Evolutionary conservation across 2,888 invertebrate species (phyloP), one percentile per base, ranked within the genome.

Genomic region (Halocaridina rubra): DNA sequence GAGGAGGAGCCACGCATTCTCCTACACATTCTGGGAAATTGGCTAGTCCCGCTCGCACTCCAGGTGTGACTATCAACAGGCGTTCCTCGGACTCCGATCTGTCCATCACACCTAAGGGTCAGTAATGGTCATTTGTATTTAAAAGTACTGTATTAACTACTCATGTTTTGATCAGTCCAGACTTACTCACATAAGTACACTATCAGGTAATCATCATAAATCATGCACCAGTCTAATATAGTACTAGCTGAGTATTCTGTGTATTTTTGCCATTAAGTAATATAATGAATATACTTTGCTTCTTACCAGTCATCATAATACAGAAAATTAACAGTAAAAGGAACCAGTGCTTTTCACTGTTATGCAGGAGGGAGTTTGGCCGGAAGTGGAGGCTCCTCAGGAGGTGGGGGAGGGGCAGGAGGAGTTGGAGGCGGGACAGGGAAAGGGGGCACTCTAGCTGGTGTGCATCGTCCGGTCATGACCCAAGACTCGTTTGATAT

Each of bases 51-150:
- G 78, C 86, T 5, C 82, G 75, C 16, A 86, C 90, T 92, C 85
- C 91, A 92, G 89, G 91, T 92, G 39, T 91, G 92, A 89, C 88
- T 91, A 91, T 95, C 87, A 94, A 95, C 90, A 93, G 97, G 78
- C 92, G 97, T 89, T 97, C 97, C 3, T 97, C 97, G 2, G 98
- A 98, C 91, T 97, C 98, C 0, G 98, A 98, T 92, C 92, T 97
- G 89, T 97, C 96, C 92, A 94, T 97, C 74, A 96, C 97, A 13
- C 97, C 97, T 3, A 97, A 97, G 95, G 97, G 98, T 97, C 92
- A 91, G 90, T 87, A 19, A n/a, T n/a, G n/a, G n/a, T n/a, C n/a
- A n/a, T n/a, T n/a, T n/a, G n/a, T n/a, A n/a, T n/a, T n/a, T n/a
- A n/a, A n/a, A n/a, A n/a, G n/a, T n/a, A n/a, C n/a, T n/a, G n/a